These are phyloP conservation scores for Picus viridis DNA, from an alignment of 2,797 vertebrate species.

Conservation along the genomic window DNA sequence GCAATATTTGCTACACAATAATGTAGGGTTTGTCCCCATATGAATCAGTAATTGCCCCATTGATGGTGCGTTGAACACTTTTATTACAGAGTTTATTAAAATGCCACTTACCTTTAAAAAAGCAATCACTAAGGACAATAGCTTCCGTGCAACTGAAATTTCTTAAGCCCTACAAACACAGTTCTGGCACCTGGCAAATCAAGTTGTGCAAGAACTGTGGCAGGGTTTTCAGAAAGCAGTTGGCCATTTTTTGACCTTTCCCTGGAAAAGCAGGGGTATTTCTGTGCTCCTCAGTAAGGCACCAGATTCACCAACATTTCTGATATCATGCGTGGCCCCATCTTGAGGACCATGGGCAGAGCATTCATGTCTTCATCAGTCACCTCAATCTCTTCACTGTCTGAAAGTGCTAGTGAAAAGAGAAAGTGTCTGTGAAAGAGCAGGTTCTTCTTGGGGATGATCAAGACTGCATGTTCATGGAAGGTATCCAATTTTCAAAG, in stretches of 20 bases:
- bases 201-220: not conserved
- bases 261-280: not conserved
- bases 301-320: not conserved
- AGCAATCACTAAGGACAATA: not conserved
- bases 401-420: not conserved
- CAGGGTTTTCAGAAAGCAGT: not conserved
- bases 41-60: not conserved
- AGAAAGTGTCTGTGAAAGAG: not conserved
- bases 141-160: not conserved
- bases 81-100: constrained; percentile 9
- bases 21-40: not conserved
- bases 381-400: not conserved
- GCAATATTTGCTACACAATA: not conserved
- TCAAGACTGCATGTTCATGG: fast-evolving
- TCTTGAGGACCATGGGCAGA: not conserved
- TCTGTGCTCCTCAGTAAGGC: not conserved
- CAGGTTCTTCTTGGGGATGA: not conserved
- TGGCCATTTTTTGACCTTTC: not conserved
- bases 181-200: not conserved
- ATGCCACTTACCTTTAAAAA: constrained; percentile 1
- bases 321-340: fast-evolving
- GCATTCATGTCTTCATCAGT: not conserved
- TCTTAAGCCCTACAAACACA: not conserved
- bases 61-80: not conserved
- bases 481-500: not conserved